Percentiles rank a stretch among this genome's conserved stretches.
These are phyloP conservation scores for Aldabrachelys gigantea DNA, from an alignment of 2,113 vertebrate genomes.

Conservation along the genomic window DNA sequence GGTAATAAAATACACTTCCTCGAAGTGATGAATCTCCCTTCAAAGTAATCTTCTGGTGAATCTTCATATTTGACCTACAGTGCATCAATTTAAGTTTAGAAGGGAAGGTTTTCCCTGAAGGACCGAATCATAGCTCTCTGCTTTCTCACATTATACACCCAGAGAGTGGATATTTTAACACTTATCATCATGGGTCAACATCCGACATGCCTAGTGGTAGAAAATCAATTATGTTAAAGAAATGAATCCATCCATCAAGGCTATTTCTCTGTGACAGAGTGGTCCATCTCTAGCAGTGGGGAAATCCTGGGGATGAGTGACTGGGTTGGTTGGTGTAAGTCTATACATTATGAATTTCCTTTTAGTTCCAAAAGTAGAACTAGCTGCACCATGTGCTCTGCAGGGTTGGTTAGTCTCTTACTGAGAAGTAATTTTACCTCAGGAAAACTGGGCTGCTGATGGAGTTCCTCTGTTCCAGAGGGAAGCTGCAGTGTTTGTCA, in stretches of 20 bases:
- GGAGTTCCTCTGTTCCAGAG: not conserved
- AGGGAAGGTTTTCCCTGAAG: not conserved
- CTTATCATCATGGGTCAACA: not conserved
- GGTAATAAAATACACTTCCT: not conserved
- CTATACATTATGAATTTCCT: not conserved
- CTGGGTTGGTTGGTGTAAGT: not conserved
- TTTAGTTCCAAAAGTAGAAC: not conserved
- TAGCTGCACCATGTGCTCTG: not conserved
- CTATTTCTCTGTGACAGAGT: not conserved
- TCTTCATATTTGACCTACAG: not conserved
- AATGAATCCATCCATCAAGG: fast-evolving
- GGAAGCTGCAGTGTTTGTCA: not conserved
- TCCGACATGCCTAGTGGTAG: not conserved
- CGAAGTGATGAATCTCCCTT: not conserved
- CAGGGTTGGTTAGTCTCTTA: not conserved
- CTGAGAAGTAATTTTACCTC: not conserved
- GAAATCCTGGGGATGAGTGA: not conserved
- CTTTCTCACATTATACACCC: not conserved
- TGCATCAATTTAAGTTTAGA: not conserved
- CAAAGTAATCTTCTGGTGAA: not conserved
- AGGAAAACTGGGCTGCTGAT: not conserved
- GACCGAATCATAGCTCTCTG: not conserved
- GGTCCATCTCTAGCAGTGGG: not conserved
- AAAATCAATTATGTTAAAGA: not conserved
- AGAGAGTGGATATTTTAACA: not conserved